These are phyloP conservation scores for Sebastes hopkinsi DNA, from an alignment of 2,797 vertebrate genomes.

Conservation along the genomic window DNA sequence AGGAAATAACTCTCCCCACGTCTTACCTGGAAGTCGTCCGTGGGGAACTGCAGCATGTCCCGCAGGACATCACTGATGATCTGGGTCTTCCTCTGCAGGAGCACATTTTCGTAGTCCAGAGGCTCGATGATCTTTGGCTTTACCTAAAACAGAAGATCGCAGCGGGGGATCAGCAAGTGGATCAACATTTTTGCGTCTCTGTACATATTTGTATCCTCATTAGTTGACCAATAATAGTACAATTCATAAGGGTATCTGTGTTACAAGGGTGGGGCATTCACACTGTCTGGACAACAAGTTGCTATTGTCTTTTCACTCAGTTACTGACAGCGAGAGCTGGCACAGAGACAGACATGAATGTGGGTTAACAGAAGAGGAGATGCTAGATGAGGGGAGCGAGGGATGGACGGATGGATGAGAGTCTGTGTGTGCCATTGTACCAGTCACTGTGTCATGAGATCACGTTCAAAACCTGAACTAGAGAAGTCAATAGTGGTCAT, in stretches of 20 bases:
- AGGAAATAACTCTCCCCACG: not conserved
- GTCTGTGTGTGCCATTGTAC: constrained; percentile 56
- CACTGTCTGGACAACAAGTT: constrained; percentile 48
- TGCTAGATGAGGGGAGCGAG: constrained; percentile 4
- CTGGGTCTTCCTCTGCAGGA: constrained; percentile 95
- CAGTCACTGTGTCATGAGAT: constrained; percentile 67
- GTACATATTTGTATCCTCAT: not conserved
- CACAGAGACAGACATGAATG: constrained; percentile 40
- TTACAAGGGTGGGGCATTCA: constrained; percentile 17
- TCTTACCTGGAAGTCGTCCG: constrained; percentile 94
- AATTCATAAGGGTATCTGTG: constrained; percentile 5
- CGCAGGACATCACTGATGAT: constrained; percentile 93
- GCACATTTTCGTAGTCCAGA: constrained; percentile 95
- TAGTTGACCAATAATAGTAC: not conserved
- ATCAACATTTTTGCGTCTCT: not conserved
- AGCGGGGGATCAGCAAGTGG: not conserved
- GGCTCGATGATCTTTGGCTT: constrained; percentile 96
- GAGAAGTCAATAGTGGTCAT: not conserved
- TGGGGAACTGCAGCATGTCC: constrained; percentile 96
- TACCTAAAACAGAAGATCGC: constrained; percentile 80
- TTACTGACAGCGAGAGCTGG: constrained; percentile 28
- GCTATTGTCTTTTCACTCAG: constrained; percentile 57
- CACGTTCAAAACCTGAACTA: constrained; percentile 24
- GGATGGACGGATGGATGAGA: constrained; percentile 12
- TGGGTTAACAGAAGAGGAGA: constrained; percentile 41